These are phyloP conservation scores for Hephaestus fuliginosus DNA, from an alignment of 2,797 vertebrate genomes.

Conservation along the genomic window DNA sequence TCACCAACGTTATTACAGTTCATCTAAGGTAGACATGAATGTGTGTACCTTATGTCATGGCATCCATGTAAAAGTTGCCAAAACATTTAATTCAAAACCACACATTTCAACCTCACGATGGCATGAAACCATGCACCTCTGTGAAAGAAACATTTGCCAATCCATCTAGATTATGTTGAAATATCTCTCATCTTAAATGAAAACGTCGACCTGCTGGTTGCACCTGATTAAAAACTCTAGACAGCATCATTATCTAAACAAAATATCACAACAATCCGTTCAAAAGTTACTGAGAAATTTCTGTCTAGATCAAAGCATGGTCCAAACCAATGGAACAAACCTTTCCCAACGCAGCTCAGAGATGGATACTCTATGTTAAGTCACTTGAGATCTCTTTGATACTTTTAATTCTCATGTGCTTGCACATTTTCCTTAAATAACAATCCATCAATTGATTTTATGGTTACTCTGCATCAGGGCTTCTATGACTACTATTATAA, in stretches of 20 bases:
- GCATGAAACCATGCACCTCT: neutral
- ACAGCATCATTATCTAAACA: neutral
- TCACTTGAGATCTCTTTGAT: constrained; percentile 41
- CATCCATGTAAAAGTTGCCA: neutral
- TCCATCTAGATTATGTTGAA: neutral
- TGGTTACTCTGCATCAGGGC: constrained; percentile 61
- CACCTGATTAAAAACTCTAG: neutral
- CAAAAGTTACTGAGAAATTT: neutral
- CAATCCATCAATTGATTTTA: constrained; percentile 79
- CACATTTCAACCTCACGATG: neutral
- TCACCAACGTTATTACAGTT: neutral
- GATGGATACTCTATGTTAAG: constrained; percentile 18
- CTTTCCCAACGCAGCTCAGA: neutral
- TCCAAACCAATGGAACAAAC: neutral
- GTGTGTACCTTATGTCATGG: neutral
- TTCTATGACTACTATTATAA: constrained; percentile 63
- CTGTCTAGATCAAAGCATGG: neutral
- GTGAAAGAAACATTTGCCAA: neutral
- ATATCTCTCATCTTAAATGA: neutral
- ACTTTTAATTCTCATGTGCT: constrained; percentile 46
- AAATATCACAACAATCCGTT: neutral
- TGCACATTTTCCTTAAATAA: constrained; percentile 56
- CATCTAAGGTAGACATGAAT: neutral
- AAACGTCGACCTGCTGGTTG: neutral
- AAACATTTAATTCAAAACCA: neutral